Evolutionary conservation across 2,888 invertebrate species (phyloP), one percentile per base, ranked within the genome.

Genomic region (Seira ritae): DNA sequence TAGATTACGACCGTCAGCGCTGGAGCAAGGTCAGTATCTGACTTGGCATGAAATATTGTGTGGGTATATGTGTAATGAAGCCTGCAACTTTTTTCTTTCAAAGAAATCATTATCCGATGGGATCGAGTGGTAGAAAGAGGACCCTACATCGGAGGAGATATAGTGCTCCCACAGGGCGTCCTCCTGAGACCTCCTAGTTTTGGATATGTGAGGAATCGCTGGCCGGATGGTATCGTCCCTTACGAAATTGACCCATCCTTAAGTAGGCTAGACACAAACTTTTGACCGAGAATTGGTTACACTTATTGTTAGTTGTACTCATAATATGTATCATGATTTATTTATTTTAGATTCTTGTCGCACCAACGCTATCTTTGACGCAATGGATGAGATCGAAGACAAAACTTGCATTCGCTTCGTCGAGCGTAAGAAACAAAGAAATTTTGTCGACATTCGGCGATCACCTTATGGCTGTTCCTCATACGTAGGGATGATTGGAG

Each of bases 141-240:
- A n/a, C 79, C 79, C 0, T 86, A 66, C 55, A 75, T 84, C n/a
- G 86, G 84, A 24, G 86, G 86, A n/a, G 86, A 86, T 55, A 84
- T 86, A 50, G 76, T 84, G 0, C 68, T 85, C 10, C 81, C 77
- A 4, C 70, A 72, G 1, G 80, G 80, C 6, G 73, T 84, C 62
- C 55, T 77, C 6, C 8, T 71, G 19, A 23, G 69, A 23, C 75
- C 77, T 15, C 80, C 82, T 19, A 78, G 82, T 46, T 72, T 79
- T 31, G 67, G 80, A 19, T 60, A 10, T 23, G 31, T 42, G 4
- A 60, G 42, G 22, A 70, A 69, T 6, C 81, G 81, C 0, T 86
- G 86, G 86, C 79, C 86, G 12, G 68, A 84, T 37, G 76, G 74
- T 22, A 70, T 65, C 1, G 60, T 86, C 15, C 71, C 82, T 12